Evolutionary conservation across 1,140 invertebrate species (phyloP).

Genomic region (Colletes latitarsis): DNA sequence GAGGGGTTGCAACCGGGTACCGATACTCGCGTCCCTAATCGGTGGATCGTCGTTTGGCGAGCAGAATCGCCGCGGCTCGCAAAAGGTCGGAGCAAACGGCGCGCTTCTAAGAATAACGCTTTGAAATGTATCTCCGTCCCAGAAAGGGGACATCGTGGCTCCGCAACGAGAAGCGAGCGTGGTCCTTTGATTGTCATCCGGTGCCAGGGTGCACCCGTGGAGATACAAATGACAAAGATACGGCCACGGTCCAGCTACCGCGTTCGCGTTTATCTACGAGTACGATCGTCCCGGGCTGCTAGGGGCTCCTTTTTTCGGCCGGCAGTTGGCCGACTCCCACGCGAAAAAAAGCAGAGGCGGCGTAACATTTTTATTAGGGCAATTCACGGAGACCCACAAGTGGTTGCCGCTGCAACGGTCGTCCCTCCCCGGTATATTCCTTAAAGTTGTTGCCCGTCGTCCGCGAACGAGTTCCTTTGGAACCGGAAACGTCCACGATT

Average conservation of each 20-base stretch:
- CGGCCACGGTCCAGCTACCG: slow-evolving; percentile 69
- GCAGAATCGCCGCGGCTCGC: neutral
- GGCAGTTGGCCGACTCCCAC: slow-evolving; percentile 66
- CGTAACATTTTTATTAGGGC: slow-evolving; percentile 79
- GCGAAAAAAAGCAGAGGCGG: slow-evolving; percentile 68
- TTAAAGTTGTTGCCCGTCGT: slow-evolving; percentile 21
- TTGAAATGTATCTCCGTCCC: slow-evolving; percentile 43
- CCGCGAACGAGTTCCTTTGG: neutral
- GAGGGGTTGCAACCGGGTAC: too few species aligned
- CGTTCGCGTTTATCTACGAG: slow-evolving; percentile 71
- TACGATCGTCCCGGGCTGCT: slow-evolving; percentile 66
- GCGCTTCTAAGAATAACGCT: slow-evolving; percentile 34
- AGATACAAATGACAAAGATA: slow-evolving; percentile 79
- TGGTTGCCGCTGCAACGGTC: slow-evolving; percentile 61
- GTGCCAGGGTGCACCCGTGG: slow-evolving; percentile 68
- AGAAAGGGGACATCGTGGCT: slow-evolving; percentile 19
- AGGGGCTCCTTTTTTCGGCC: slow-evolving; percentile 54
- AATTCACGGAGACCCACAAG: slow-evolving; percentile 76
- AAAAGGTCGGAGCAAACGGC: neutral
- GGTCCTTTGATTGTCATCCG: slow-evolving; percentile 69
- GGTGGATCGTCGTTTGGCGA: neutral
- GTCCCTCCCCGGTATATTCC: slow-evolving; percentile 6
- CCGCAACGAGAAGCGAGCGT: slow-evolving; percentile 37
- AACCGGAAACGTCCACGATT: too few species aligned
- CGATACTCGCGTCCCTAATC: too few species aligned